These are phyloP conservation scores for Sclerurus mexicanus DNA, from an alignment of 2,113 vertebrate genomes.

Conservation along the genomic window DNA sequence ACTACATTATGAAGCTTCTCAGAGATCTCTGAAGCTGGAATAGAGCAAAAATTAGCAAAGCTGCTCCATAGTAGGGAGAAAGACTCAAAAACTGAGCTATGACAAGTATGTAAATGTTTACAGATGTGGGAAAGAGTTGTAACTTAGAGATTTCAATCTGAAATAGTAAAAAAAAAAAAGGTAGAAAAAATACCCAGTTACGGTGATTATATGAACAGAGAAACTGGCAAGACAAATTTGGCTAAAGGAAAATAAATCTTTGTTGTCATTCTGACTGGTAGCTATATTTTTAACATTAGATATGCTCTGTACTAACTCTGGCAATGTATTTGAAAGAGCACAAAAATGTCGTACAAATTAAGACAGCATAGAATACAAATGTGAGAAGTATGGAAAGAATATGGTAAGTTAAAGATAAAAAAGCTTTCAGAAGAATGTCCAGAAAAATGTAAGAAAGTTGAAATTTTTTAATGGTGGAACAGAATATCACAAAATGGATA, in stretches of 20 bases:
- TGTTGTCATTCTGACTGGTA: neutral
- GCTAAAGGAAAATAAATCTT: neutral
- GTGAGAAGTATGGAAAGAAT: neutral
- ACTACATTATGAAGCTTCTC: neutral
- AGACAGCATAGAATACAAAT: neutral
- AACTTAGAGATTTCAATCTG: neutral
- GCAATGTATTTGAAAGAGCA: neutral
- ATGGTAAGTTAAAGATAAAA: neutral
- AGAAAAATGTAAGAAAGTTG: neutral
- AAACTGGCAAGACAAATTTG: neutral
- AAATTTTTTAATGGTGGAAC: neutral
- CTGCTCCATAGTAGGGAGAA: neutral
- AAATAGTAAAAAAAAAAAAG: neutral
- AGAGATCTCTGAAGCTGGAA: neutral
- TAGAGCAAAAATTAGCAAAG: neutral
- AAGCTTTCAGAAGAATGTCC: neutral
- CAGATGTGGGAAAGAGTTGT: neutral
- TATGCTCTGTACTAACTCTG: neutral
- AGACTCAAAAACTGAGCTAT: neutral
- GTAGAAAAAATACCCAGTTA: neutral
- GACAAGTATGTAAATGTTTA: neutral
- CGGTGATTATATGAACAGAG: neutral
- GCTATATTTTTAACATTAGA: neutral
- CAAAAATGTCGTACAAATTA: neutral
- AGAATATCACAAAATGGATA: neutral